Percentiles rank a stretch among this genome's conserved stretches.
phyloP scores from a whole-genome alignment of 1,140 invertebrate genomes.

The Oedothorax gibbosus region DNA sequence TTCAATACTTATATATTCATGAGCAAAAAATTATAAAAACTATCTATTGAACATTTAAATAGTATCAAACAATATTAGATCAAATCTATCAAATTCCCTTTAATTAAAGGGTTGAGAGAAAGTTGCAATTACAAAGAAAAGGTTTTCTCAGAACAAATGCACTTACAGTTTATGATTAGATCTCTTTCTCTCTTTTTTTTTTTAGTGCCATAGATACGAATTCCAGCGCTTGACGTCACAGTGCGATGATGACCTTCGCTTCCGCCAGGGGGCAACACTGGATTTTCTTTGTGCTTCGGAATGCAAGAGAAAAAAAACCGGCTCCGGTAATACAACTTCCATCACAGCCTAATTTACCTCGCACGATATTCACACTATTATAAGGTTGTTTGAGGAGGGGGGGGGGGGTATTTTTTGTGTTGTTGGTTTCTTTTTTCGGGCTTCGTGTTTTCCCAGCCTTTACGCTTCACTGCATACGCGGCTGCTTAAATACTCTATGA shows the following conservation, averaged over 20 bases:
- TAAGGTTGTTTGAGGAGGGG: slow-evolving; percentile 9
- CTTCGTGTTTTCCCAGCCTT: slow-evolving; percentile 40
- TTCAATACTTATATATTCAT: too few relatives aligned
- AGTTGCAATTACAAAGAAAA: slow-evolving; percentile 1
- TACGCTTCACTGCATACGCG: slow-evolving; percentile 16
- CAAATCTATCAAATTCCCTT: too few relatives aligned
- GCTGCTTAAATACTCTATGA: slow-evolving; percentile 35
- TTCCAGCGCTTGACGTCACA: slow-evolving; percentile 49
- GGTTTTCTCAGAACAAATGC: slow-evolving; percentile 34
- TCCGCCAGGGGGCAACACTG: slow-evolving; percentile 47
- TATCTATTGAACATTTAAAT: too few relatives aligned
- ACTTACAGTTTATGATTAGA: slow-evolving; percentile 41
- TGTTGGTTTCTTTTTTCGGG: slow-evolving; percentile 12
- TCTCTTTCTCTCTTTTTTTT: background rate
- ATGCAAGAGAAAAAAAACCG: slow-evolving; percentile 58
- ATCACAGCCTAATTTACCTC: slow-evolving; percentile 45
- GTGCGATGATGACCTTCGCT: slow-evolving; percentile 44
- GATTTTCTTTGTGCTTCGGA: slow-evolving; percentile 32
- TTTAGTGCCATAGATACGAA: background rate
- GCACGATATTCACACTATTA: slow-evolving; percentile 44
- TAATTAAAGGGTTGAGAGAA: too few relatives aligned
- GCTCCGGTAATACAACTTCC: slow-evolving; percentile 46
- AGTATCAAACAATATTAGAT: too few relatives aligned
- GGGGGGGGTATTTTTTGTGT: slow-evolving; percentile 23
- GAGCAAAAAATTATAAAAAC: too few relatives aligned